Evolutionary conservation across 92 coral and sea anemone species (phyloP), one percentile per base, ranked within the genome.

Genomic region (Parazoanthus swiftii): DNA sequence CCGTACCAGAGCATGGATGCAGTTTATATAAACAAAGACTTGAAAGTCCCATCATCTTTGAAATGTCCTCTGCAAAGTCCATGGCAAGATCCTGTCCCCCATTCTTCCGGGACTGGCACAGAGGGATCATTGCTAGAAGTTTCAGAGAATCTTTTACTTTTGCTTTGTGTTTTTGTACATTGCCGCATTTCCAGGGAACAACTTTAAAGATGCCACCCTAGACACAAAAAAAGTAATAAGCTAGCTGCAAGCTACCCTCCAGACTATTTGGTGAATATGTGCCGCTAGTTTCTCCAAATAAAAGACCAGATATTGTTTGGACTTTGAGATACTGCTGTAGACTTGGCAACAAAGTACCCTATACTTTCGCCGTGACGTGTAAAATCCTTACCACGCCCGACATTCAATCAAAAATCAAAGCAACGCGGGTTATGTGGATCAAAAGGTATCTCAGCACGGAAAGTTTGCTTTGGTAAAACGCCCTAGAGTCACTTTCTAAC

Each of bases 171-270:
- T 87, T 83, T 39, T 89, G 81, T 26, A 81, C 70, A 71, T 92
- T 91, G 8, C 89, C 80, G 79, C 86, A 78, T 43, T 44, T 85
- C 54, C 89, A 86, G 2, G 89, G 88, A 3, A 90, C 92, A 11
- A 89, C 91, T 80, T 89, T 79, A 80, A 93, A 95, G 13, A 95
- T 91, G 7, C 98, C 98, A 25, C 89, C 96, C 98, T 95, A 74
- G 35, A 81, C 85, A 37, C 13, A 44, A 29, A 20, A 59, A 44
- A 33, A 37, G 68, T 7, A 54, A 46, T 67, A 6, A 29, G 86
- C 66, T 77, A 8, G 43, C 59, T 13, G 18, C 14, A 54, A 54
- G 18, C 11, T 54, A 51, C 58, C 58, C 58, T 51, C 58, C 58
- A 63, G 68, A 18, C 16, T 63, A 11, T 20, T 63, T 63, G 16